Evolutionary conservation across 2,888 invertebrate species (phyloP), one percentile per base, ranked within the genome.

Genomic region (Cephus spinipes): DNA sequence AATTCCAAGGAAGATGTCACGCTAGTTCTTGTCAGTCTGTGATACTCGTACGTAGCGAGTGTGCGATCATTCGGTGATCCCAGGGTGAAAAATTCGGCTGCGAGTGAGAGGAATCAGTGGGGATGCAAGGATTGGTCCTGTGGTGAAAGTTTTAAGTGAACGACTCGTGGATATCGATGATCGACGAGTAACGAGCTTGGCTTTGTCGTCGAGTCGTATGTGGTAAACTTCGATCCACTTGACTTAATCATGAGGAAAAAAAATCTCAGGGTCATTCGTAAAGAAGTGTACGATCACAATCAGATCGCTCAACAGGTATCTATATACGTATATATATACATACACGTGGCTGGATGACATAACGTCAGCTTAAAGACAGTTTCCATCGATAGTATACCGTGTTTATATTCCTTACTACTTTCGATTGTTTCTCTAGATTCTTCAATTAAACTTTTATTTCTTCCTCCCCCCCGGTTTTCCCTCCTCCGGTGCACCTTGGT

Each of bases 241-340:
- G 31, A 74, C 74, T 31, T 36, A 36, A 79, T 76, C 77, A 91
- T 91, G 91, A 90, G 91, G 89, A 91, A 91, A 83, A 91, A 91
- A 85, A 91, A 91, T 76, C 85, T 88, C 15, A 85, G 89, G 78
- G 90, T 91, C 76, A 79, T 91, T 79, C 91, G 91, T 81, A 91
- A 91, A 78, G 89, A 91, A 83, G 85, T 87, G 82, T 87, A 85
- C 84, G 86, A 89, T 74, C 85, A 85, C 80, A 82, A 76, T 77
- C 85, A 83, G 77, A 75, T 81, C 77, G 6, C 23, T 55, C 85
- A 85, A 77, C 89, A 88, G 88, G 88, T 89, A 87, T 76, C 35
- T 31, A 9, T 55, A 9, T 55, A 23, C 35, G 11, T 11, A 34
- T 34, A 34, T 34, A 35, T 1, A 35, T 12, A 35, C 12, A 35